Conservation (phyloP, 2,113 vertebrate genomes). For the Heterocephalus glaber region DNA sequence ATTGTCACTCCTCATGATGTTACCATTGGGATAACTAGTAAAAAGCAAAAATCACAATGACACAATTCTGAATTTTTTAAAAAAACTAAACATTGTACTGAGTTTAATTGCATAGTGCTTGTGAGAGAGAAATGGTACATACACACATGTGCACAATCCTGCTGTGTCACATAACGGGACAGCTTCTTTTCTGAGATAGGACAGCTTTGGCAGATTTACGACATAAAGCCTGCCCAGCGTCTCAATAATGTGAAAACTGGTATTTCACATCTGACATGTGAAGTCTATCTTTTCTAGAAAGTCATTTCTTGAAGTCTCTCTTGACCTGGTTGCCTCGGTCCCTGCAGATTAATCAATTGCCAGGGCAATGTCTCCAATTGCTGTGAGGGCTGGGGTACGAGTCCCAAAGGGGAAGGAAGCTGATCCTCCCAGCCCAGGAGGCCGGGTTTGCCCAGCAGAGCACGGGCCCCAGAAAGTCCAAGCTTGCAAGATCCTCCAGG, state of each 20-base stretch:
- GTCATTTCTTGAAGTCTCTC: neutral
- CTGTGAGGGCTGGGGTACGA: neutral
- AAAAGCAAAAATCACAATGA: neutral
- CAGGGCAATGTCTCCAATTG: neutral
- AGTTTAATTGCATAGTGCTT: neutral
- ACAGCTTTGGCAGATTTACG: neutral
- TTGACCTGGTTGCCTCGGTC: neutral
- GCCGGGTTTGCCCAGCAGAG: neutral
- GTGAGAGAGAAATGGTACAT: neutral
- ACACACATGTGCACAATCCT: accelerated
- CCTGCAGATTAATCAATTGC: neutral
- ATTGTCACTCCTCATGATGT: neutral
- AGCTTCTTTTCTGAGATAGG: neutral
- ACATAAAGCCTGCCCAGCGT: neutral
- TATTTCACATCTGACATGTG: neutral
- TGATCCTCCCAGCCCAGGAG: constrained; percentile 55
- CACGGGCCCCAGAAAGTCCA: constrained; percentile 45
- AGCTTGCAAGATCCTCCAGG: constrained; percentile 55
- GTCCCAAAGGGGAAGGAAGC: constrained; percentile 65
- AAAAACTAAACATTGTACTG: neutral
- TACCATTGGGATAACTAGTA: neutral
- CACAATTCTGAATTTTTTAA: neutral
- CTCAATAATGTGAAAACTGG: neutral
- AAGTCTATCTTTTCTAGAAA: neutral
- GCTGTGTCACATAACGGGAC: accelerated